Evolutionary conservation across 2,888 invertebrate genomes (phyloP), one percentile per base, ranked within the genome.

Genomic region (Peribatodes rhomboidaria): DNA sequence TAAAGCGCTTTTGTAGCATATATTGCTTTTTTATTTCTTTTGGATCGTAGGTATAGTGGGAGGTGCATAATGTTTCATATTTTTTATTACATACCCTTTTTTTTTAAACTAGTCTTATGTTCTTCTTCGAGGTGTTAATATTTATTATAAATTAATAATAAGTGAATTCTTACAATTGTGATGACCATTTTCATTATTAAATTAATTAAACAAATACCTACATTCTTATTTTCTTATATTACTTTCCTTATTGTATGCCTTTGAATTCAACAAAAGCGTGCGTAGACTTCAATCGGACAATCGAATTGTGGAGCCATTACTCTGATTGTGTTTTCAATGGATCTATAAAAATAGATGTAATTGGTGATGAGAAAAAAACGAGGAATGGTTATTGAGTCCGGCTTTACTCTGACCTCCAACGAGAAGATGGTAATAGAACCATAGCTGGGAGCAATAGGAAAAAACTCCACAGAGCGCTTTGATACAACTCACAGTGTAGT

Each of bases 291-390:
- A 75, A 72, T 72, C 78, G 69, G 68, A 84, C 82, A 87, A 87
- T 86, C 83, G 80, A 82, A 85, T 86, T 83, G 84, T 84, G 71
- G 75, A 84, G 81, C 81, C 77, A 84, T 85, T 87, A 85, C 80
- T 81, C 80, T 79, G 83, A 86, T 85, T 85, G 83, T 84, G 77
- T 56, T 85, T 86, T 85, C 83, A 89, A 88, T 86, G 76, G 84
- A 80, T 76, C 81, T 82, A 85, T 86, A 85, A 85, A 88, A 88
- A 86, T 84, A 86, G 79, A 83, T 81, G 84, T 88, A 89, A 89
- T 88, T 90, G 86, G 84, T 82, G 75, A 81, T 78, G 81, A 79
- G 79, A 82, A 88, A 88, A 84, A 89, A 88, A 86, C 78, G 80
- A 83, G 81, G 79, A 84, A 73, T 78, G 77, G 75, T 83, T 83